These are phyloP conservation scores for Ardeotis arabs DNA, from an alignment of 2,113 vertebrate species.

Conservation along the genomic window DNA sequence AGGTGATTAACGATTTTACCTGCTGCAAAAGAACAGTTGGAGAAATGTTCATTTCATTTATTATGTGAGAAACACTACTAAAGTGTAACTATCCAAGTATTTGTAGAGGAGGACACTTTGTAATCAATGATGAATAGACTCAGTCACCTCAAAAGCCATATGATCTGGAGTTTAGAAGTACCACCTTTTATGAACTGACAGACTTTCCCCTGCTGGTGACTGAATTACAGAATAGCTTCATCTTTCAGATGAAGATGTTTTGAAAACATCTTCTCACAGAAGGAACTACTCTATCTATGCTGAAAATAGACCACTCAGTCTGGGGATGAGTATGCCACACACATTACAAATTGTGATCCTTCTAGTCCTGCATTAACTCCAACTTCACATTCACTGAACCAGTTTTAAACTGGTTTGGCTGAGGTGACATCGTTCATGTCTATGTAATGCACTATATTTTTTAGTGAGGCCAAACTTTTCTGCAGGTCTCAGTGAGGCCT, in stretches of 20 bases:
- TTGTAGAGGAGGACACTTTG: not conserved
- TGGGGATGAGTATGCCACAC: not conserved
- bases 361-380: not conserved
- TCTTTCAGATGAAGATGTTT: not conserved
- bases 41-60: conserved; percentile 1
- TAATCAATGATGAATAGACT: conserved; percentile 11
- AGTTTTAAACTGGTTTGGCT: not conserved
- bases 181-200: not conserved
- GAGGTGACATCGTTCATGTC: not conserved
- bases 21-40: conserved; percentile 13
- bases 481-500: not conserved
- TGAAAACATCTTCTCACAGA: not conserved
- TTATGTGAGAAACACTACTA: not conserved
- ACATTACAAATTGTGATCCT: not conserved
- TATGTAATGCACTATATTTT: not conserved
- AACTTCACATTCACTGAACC: not conserved
- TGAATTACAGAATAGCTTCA: not conserved
- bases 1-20: conserved; percentile 13
- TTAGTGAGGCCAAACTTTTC: not conserved
- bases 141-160: not conserved
- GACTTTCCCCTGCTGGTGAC: not conserved
- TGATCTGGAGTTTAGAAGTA: not conserved
- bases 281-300: not conserved
- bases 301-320: not conserved
- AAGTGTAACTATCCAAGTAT: conserved; percentile 13